A percentile compares a stretch with the other conserved stretches of the same genome.
Conservation (phyloP, 2,113 vertebrate species). For the Apeltes quadracus region DNA sequence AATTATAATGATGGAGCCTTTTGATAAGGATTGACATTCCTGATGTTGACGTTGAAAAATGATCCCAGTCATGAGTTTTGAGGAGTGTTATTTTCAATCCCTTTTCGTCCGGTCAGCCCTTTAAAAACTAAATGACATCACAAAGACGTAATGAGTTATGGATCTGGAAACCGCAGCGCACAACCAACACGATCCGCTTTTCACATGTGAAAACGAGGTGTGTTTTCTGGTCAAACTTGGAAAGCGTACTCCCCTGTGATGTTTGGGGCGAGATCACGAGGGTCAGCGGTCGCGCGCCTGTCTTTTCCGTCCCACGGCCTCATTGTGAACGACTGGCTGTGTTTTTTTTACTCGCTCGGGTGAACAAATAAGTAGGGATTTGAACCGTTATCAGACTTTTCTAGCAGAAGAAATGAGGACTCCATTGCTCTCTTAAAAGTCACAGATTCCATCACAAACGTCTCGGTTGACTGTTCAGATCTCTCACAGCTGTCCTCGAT, state of each 20-base stretch:
- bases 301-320: too few relatives aligned
- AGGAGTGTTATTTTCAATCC: not conserved
- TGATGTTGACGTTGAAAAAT: not conserved
- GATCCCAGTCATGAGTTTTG: not conserved
- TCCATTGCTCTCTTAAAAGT: too few relatives aligned
- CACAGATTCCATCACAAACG: too few relatives aligned
- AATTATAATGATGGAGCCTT: not conserved
- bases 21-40: not conserved
- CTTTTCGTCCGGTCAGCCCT: not conserved
- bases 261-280: not conserved
- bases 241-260: not conserved
- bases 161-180: not conserved
- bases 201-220: not conserved
- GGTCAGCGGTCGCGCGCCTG: too few relatives aligned
- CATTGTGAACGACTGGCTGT: too few relatives aligned
- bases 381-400: not conserved
- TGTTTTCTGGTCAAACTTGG: not conserved
- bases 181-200: not conserved
- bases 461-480: too few relatives aligned
- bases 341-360: too few relatives aligned
- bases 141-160: not conserved
- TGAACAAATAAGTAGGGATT: not conserved
- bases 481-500: not conserved
- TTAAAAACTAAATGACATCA: not conserved
- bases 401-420: too few relatives aligned